Percentiles rank a stretch among this genome's conserved stretches.
Evolutionary conservation across 2,888 invertebrate species (phyloP).

Genomic region (Caenorhabditis uteleia): DNA sequence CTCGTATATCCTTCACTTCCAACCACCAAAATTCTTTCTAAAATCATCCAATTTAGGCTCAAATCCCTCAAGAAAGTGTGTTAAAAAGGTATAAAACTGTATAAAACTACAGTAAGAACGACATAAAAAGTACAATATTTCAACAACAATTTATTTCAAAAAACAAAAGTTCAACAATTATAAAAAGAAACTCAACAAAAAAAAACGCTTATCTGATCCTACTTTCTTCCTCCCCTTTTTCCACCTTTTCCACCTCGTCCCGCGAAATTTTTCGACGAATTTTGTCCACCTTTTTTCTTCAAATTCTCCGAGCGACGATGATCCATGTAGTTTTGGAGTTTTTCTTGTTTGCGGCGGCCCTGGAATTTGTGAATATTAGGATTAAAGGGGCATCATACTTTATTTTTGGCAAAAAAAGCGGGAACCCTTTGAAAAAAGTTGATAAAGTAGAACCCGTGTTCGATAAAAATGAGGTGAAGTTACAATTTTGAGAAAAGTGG

Average conservation of each 20-base stretch:
- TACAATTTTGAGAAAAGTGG: too few relatives aligned
- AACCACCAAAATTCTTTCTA: too few relatives aligned
- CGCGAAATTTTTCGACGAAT: slow-evolving; percentile 9
- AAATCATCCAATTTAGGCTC: too few relatives aligned
- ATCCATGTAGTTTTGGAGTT: slow-evolving; percentile 60
- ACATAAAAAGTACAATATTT: background rate
- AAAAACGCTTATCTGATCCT: background rate
- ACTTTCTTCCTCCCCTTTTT: slow-evolving; percentile 17
- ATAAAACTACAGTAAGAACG: background rate
- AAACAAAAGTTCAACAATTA: background rate
- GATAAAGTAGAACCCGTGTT: too few relatives aligned
- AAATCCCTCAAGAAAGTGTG: too few relatives aligned
- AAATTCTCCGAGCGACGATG: slow-evolving; percentile 48
- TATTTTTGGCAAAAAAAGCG: too few relatives aligned
- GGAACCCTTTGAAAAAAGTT: too few relatives aligned
- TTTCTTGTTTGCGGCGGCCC: slow-evolving; percentile 52
- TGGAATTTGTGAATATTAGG: slow-evolving; percentile 14
- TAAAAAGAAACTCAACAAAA: slow-evolving; percentile 3
- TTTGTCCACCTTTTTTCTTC: slow-evolving; percentile 33
- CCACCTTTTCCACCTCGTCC: slow-evolving; percentile 2
- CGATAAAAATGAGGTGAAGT: too few relatives aligned
- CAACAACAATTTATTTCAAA: slow-evolving; percentile 5
- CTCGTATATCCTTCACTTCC: too few relatives aligned
- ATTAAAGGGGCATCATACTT: too few relatives aligned
- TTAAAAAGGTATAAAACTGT: slow-evolving; percentile 1